phyloP scores from a whole-genome alignment of 2,797 vertebrate species.

The Neoniphon sammara region DNA sequence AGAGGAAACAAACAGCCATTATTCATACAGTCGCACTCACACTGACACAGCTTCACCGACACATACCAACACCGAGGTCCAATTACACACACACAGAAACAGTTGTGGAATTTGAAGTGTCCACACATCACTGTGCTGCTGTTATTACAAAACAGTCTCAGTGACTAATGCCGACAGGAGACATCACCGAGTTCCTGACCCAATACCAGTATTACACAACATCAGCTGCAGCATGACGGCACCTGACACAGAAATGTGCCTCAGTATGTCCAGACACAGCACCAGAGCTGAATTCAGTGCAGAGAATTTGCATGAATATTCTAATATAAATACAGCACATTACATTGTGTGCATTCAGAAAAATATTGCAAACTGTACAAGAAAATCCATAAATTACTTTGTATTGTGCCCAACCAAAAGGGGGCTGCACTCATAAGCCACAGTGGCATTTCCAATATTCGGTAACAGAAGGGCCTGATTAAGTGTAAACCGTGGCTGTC shows the following conservation, averaged over 20 bases:
- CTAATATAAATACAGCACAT: background rate
- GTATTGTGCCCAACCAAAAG: background rate
- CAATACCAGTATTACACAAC: slow-evolving; percentile 1
- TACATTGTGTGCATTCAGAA: background rate
- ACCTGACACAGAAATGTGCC: background rate
- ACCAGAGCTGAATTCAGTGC: background rate
- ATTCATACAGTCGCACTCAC: background rate
- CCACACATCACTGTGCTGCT: background rate
- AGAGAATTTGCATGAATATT: background rate
- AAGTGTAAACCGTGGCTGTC: slow-evolving; percentile 38
- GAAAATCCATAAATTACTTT: slow-evolving; percentile 3
- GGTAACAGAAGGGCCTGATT: slow-evolving; percentile 42
- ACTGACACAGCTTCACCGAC: slow-evolving; percentile 1
- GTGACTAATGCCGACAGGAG: background rate
- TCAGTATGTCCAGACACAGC: background rate
- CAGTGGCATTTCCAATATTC: slow-evolving; percentile 32
- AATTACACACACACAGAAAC: slow-evolving; percentile 19
- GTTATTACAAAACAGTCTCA: background rate
- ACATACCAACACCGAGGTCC: slow-evolving; percentile 7
- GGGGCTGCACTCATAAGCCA: slow-evolving; percentile 14
- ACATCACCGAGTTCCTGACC: background rate
- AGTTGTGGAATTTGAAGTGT: slow-evolving; percentile 34
- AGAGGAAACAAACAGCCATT: slow-evolving; percentile 42
- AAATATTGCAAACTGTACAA: background rate
- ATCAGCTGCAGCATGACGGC: background rate